Evolutionary conservation across 2,888 invertebrate genomes (phyloP).

Genomic region (Liopterus haemorrhoidalis): DNA sequence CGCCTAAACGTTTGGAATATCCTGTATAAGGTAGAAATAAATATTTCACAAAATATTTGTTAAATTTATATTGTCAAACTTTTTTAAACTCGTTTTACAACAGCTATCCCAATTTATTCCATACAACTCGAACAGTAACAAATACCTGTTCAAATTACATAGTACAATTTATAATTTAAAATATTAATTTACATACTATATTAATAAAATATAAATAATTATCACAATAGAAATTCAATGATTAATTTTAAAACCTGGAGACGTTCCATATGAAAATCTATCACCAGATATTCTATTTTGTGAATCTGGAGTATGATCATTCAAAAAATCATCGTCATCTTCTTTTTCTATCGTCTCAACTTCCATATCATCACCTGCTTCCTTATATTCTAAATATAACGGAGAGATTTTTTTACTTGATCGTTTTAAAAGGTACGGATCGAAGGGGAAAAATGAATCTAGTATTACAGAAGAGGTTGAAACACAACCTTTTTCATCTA

Average conservation of each 20-base stretch:
- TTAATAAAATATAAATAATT: constrained; percentile 10
- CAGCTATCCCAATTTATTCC: too few species aligned
- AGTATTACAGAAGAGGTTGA: constrained; percentile 45
- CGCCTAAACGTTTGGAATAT: too few species aligned
- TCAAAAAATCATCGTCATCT: constrained; percentile 32
- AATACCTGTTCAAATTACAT: too few species aligned
- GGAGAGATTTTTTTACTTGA: constrained; percentile 46
- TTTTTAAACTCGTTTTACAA: too few species aligned
- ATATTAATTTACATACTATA: constrained; percentile 1
- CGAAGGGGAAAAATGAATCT: constrained; percentile 79
- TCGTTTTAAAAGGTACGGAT: constrained; percentile 73
- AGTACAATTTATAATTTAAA: neutral
- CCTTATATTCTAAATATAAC: constrained; percentile 48
- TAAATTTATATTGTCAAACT: too few species aligned
- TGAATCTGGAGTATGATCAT: constrained; percentile 29
- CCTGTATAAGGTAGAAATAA: too few species aligned
- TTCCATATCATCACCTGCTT: constrained; percentile 31
- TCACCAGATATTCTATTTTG: constrained; percentile 25
- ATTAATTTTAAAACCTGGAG: constrained; percentile 47
- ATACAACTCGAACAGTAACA: too few species aligned
- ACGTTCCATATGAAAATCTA: constrained; percentile 45
- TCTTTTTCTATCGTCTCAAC: constrained; percentile 25
- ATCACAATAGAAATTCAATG: constrained; percentile 16
- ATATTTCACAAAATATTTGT: too few species aligned
- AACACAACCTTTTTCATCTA: constrained; percentile 46